Evolutionary conservation across 2,888 invertebrate species (phyloP).

Genomic region (Elgonia sp.): DNA sequence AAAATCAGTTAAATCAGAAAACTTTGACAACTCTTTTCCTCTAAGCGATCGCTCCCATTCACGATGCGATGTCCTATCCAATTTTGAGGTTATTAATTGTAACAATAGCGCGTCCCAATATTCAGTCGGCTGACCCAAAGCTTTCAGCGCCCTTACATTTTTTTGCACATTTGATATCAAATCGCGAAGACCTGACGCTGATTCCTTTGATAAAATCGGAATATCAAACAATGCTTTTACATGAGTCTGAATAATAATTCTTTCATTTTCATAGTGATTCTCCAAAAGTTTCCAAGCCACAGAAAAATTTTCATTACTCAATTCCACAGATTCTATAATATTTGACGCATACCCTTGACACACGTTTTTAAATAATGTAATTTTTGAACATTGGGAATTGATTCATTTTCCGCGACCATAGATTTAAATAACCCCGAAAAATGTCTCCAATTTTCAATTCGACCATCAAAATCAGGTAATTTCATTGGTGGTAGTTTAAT

Average conservation of each 20-base stretch:
- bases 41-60: no score
- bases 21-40: no score
- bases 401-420: background rate
- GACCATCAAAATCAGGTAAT: no score
- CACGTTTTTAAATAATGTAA: background rate
- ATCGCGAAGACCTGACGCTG: background rate
- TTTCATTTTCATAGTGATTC: slow-evolving; percentile 8
- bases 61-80: no score
- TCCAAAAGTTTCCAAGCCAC: slow-evolving; percentile 14
- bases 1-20: no score
- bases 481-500: no score
- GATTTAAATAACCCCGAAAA: slow-evolving; percentile 2
- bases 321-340: slow-evolving; percentile 9
- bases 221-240: slow-evolving; percentile 15
- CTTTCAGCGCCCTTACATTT: no score
- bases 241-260: slow-evolving; percentile 29
- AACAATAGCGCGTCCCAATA: no score
- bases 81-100: no score
- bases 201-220: background rate
- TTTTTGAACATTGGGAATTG: background rate
- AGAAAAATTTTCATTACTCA: background rate
- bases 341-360: slow-evolving; percentile 16
- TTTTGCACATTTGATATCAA: background rate
- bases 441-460: slow-evolving; percentile 11
- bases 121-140: no score